These are phyloP conservation scores for Heliconius hewitsoni DNA, from an alignment of 1,140 invertebrate genomes.

Conservation along the genomic window DNA sequence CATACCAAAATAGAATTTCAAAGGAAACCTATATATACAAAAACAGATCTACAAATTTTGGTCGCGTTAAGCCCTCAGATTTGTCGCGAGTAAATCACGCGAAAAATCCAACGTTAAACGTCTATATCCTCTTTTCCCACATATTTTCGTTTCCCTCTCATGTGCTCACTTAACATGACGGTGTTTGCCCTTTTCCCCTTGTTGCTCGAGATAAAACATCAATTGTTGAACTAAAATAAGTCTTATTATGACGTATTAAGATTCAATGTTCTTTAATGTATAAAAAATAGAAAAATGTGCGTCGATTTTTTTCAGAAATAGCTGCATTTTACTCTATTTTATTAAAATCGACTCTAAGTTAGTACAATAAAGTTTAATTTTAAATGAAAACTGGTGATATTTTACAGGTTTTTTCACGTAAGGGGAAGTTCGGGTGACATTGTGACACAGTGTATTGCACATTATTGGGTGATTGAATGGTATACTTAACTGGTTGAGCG, in stretches of 20 bases:
- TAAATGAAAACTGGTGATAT: neutral
- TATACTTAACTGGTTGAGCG: slow-evolving; percentile 68
- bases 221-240: slow-evolving; percentile 32
- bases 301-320: slow-evolving; percentile 57
- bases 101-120: slow-evolving; percentile 78
- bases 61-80: slow-evolving; percentile 69
- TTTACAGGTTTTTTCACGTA: slow-evolving; percentile 48
- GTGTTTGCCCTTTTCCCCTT: slow-evolving; percentile 76
- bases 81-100: slow-evolving; percentile 77
- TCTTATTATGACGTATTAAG: slow-evolving; percentile 27
- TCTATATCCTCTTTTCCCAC: slow-evolving; percentile 80
- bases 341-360: slow-evolving; percentile 18
- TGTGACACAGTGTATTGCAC: slow-evolving; percentile 78
- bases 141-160: slow-evolving; percentile 79
- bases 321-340: neutral
- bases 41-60: slow-evolving; percentile 47
- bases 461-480: slow-evolving; percentile 79
- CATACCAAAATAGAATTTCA: slow-evolving; percentile 26
- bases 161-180: slow-evolving; percentile 79
- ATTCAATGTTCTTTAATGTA: slow-evolving; percentile 31
- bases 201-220: slow-evolving; percentile 39
- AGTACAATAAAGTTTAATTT: slow-evolving; percentile 34
- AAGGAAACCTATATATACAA: slow-evolving; percentile 28
- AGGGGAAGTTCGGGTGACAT: slow-evolving; percentile 67
- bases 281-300: slow-evolving; percentile 54